A percentile compares a stretch with the other conserved stretches of the same genome.
These are phyloP conservation scores for Caenorhabditis sinica DNA, from an alignment of 2,888 invertebrate genomes.

Conservation along the genomic window DNA sequence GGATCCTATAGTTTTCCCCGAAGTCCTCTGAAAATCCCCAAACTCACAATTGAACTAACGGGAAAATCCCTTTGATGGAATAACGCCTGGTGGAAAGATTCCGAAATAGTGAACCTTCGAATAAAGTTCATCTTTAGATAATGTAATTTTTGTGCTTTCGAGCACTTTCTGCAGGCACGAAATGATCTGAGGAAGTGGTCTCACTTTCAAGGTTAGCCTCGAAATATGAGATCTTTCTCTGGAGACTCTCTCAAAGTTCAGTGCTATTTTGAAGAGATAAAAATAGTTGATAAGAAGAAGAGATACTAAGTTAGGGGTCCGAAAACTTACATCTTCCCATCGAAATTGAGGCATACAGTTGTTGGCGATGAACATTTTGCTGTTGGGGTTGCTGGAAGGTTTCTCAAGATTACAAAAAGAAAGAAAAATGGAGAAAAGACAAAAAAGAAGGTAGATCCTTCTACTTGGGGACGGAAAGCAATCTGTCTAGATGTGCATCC, in stretches of 20 bases:
- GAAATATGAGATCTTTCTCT: constrained; percentile 29
- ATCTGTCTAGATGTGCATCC: constrained; percentile 25
- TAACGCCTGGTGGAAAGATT: constrained; percentile 58
- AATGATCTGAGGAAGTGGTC: constrained; percentile 18
- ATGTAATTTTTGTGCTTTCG: constrained; percentile 25
- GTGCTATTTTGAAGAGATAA: constrained; percentile 2
- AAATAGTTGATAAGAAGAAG: not conserved
- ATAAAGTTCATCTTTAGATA: constrained; percentile 50
- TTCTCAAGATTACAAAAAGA: constrained; percentile 1
- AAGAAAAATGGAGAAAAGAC: constrained; percentile 3
- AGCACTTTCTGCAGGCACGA: not conserved
- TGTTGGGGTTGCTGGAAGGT: not conserved
- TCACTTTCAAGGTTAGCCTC: not conserved
- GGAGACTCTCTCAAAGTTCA: not conserved
- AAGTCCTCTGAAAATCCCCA: not conserved
- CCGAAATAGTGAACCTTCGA: constrained; percentile 52
- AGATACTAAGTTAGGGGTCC: not conserved
- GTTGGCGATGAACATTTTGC: constrained; percentile 64
- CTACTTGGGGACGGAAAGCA: constrained; percentile 35
- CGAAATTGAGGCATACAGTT: constrained; percentile 63
- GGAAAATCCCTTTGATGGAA: constrained; percentile 61
- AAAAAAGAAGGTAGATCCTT: constrained; percentile 27
- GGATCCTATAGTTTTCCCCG: not conserved
- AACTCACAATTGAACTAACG: constrained; percentile 51
- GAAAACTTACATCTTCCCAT: constrained; percentile 63